phyloP scores from a whole-genome alignment of 1,140 invertebrate genomes.

The Colletes gigas region DNA sequence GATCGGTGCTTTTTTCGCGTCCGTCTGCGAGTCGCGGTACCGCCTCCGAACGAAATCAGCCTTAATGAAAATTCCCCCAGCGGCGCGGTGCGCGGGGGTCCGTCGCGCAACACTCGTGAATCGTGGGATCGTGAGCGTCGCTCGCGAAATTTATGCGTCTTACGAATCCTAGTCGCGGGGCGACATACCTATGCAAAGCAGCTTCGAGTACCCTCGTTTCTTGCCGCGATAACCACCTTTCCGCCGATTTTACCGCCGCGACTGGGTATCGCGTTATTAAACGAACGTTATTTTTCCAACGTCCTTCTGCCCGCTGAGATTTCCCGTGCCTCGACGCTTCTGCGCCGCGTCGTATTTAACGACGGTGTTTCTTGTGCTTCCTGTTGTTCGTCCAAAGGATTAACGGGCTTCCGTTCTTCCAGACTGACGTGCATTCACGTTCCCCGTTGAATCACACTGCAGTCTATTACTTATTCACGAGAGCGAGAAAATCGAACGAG shows the following conservation, averaged over 20 bases:
- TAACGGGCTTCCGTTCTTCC: background rate
- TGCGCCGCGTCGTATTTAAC: background rate
- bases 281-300: background rate
- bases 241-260: slow-evolving; percentile 3
- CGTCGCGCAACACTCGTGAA: slow-evolving; percentile 23
- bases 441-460: background rate
- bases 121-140: slow-evolving; percentile 40
- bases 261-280: slow-evolving; percentile 14
- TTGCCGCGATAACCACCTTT: slow-evolving; percentile 9
- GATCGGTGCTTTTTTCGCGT: no score
- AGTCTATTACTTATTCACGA: background rate
- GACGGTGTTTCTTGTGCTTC: no score
- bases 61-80: slow-evolving; percentile 59
- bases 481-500: no score
- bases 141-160: slow-evolving; percentile 48
- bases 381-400: background rate
- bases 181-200: slow-evolving; percentile 40
- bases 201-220: slow-evolving; percentile 31
- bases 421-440: background rate
- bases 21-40: no score
- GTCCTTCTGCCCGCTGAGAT: background rate
- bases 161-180: slow-evolving; percentile 42
- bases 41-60: slow-evolving; percentile 53
- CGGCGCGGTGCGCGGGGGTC: slow-evolving; percentile 2
- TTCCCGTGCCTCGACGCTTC: background rate